Conservation (phyloP, 2,888 invertebrate species). For the Eupeodes luniger region DNA sequence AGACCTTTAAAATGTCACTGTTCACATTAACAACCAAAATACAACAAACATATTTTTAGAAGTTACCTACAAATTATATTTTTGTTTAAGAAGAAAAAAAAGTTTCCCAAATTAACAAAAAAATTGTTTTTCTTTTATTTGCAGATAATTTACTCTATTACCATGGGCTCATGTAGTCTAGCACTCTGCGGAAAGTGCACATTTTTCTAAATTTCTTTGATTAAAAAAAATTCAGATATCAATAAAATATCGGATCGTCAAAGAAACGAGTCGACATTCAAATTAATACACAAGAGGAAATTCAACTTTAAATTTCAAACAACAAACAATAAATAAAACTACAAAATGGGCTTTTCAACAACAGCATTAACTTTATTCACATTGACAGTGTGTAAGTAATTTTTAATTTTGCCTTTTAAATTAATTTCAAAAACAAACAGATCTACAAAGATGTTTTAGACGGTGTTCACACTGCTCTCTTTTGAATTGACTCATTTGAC, state of each 20-base stretch:
- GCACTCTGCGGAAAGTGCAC: conserved; percentile 6
- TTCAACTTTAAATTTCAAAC: not conserved
- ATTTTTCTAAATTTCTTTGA: conserved; percentile 52
- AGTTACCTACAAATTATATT: no score
- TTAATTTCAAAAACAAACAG: no score
- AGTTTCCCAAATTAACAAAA: not conserved
- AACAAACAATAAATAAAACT: not conserved
- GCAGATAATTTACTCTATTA: conserved; percentile 38
- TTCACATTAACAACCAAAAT: no score
- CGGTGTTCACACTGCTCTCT: no score
- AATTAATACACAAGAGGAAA: conserved; percentile 7
- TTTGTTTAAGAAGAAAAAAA: not conserved
- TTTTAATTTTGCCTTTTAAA: no score
- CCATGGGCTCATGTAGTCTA: conserved; percentile 49
- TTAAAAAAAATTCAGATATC: conserved; percentile 35
- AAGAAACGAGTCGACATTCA: not conserved
- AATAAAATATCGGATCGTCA: not conserved
- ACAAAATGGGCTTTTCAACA: conserved; percentile 56
- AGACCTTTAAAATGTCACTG: no score
- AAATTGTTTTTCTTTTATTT: not conserved
- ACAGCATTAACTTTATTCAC: conserved; percentile 40
- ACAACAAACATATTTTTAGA: no score
- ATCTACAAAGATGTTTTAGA: no score
- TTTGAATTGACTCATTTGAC: no score
- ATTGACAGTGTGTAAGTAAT: conserved; percentile 64